phyloP scores from a whole-genome alignment of 35 echinoderm and acorn worm species.

The Apostichopus japonicus region DNA sequence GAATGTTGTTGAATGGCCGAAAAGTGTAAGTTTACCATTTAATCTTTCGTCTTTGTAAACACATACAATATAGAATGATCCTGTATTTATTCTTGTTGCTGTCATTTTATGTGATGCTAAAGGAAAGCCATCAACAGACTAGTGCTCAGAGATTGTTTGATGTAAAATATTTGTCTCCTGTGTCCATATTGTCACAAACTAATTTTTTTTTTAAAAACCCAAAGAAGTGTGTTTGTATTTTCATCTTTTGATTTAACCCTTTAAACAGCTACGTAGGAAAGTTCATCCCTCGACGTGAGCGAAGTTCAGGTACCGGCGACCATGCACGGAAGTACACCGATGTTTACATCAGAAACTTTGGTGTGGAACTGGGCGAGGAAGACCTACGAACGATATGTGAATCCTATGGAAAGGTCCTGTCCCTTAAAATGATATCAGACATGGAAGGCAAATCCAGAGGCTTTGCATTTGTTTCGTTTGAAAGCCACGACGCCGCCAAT shows the following conservation, averaged over 20 bases:
- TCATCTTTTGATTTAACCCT: not conserved
- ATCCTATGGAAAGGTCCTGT: conserved; percentile 72
- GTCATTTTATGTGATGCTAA: no score
- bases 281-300: conserved; percentile 80
- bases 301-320: conserved; percentile 74
- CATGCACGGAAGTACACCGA: conserved; percentile 90
- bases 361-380: conserved; percentile 67
- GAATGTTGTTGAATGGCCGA: conserved; percentile 97
- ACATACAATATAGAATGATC: no score
- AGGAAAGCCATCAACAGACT: no score
- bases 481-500: conserved; percentile 70
- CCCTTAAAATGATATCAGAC: conserved; percentile 80
- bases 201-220: not conserved
- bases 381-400: conserved; percentile 71
- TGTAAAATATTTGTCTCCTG: no score
- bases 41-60: not conserved
- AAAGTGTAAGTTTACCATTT: conserved; percentile 89
- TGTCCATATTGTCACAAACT: not conserved
- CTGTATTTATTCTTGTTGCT: no score
- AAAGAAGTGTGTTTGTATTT: not conserved
- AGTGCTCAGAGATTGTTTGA: no score
- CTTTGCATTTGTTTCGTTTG: conserved; percentile 95
- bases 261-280: conserved; percentile 78
- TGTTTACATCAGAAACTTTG: conserved; percentile 95
- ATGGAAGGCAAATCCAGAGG: conserved; percentile 73